phyloP scores from a whole-genome alignment of 2,797 vertebrate species.

The Alauda arvensis region DNA sequence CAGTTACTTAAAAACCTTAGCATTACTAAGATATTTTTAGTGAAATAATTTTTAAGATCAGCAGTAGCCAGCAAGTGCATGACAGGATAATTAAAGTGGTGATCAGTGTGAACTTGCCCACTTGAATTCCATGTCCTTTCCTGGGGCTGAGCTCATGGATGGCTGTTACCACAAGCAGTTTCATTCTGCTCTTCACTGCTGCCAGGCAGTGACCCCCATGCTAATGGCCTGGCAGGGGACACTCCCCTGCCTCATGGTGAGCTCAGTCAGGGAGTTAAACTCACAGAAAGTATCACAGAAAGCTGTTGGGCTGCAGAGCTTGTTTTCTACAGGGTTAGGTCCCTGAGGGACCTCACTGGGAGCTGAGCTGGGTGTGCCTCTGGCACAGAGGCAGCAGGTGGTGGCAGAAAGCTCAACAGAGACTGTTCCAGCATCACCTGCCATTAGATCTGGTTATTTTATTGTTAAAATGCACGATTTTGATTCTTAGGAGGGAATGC shows the following conservation, averaged over 20 bases:
- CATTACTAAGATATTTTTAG: neutral
- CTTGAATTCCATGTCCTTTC: neutral
- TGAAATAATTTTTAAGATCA: neutral
- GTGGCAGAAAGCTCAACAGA: neutral
- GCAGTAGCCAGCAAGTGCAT: neutral
- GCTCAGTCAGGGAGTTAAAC: neutral
- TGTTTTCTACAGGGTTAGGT: neutral
- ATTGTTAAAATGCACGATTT: neutral
- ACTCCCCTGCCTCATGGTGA: neutral
- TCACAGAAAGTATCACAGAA: neutral
- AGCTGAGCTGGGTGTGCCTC: neutral
- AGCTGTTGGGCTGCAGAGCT: neutral
- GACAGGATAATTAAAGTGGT: neutral
- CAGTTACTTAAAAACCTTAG: neutral
- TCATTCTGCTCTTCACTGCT: fast-evolving
- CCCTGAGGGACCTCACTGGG: neutral
- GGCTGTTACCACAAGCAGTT: neutral
- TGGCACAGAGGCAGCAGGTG: fast-evolving
- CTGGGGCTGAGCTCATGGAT: neutral
- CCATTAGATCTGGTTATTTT: neutral
- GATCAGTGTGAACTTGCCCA: neutral
- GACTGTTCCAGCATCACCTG: neutral
- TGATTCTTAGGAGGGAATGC: neutral
- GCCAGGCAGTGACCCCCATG: neutral
- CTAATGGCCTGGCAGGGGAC: neutral